Conservation (phyloP, 2,888 invertebrate species). For the Chrysodeixis includens region DNA sequence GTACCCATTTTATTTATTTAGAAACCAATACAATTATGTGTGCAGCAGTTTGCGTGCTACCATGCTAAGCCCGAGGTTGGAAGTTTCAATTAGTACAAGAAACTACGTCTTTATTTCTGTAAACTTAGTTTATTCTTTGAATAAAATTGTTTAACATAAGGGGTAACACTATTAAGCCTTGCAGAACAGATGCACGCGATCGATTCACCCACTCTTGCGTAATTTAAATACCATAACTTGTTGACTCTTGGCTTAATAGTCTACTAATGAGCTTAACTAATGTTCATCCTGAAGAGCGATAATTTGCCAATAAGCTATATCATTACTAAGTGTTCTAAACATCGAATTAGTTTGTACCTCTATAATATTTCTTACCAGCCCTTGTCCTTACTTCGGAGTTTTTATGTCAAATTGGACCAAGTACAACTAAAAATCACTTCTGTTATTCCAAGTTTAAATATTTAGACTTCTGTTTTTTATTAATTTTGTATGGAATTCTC, state of each 20-base stretch:
- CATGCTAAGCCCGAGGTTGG: constrained; percentile 15
- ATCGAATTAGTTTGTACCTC: too few species aligned
- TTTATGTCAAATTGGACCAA: too few species aligned
- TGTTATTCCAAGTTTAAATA: too few species aligned
- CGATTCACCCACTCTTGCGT: constrained; percentile 11
- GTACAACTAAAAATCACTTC: too few species aligned
- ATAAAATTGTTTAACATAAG: constrained; percentile 40
- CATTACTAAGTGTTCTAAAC: too few species aligned
- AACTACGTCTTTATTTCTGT: constrained; percentile 46
- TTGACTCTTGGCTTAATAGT: neutral
- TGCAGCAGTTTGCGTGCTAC: constrained; percentile 44
- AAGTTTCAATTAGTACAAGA: constrained; percentile 52
- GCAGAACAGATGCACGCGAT: constrained; percentile 22
- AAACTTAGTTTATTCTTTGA: constrained; percentile 38
- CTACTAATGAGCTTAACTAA: too few species aligned
- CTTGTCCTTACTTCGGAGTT: too few species aligned
- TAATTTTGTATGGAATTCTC: too few species aligned
- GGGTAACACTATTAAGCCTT: constrained; percentile 10
- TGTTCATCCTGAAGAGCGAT: too few species aligned
- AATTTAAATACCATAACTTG: constrained; percentile 7
- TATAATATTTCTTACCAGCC: too few species aligned
- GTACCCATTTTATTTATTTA: constrained; percentile 20
- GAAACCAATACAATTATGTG: constrained; percentile 37
- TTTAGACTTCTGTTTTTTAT: too few species aligned
- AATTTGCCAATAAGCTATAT: too few species aligned